Evolutionary conservation across 2,113 vertebrate genomes (phyloP).

Genomic region (Hippocampus abdominalis): DNA sequence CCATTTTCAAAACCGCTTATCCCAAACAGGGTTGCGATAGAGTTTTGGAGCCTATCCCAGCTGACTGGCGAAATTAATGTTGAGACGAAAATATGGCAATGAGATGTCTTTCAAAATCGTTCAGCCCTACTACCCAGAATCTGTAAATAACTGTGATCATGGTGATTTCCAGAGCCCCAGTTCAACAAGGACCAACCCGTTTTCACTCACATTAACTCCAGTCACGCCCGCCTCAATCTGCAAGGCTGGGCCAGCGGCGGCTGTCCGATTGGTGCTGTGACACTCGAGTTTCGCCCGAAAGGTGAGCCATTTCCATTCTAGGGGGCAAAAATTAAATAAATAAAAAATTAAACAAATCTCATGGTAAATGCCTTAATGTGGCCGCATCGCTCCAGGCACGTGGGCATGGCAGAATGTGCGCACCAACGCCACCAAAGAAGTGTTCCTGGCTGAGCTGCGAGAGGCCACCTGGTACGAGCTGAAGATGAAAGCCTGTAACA

Average conservation of each 20-base stretch:
- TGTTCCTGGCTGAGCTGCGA: constrained; percentile 90
- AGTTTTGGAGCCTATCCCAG: too few species aligned
- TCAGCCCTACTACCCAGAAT: too few species aligned
- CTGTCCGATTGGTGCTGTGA: constrained; percentile 88
- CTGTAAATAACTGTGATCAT: background rate
- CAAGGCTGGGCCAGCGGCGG: constrained; percentile 96
- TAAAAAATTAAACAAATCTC: background rate
- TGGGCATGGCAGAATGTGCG: constrained; percentile 92
- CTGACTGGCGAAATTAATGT: too few species aligned
- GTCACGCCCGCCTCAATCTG: constrained; percentile 91
- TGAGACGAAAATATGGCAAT: too few species aligned
- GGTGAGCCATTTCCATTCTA: constrained; percentile 37
- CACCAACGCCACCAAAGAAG: constrained; percentile 86
- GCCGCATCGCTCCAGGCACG: constrained; percentile 62
- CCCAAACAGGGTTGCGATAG: too few species aligned
- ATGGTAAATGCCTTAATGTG: background rate
- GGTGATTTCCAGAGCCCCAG: constrained; percentile 80
- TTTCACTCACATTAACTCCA: constrained; percentile 96
- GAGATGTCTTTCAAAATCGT: too few species aligned
- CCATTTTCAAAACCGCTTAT: too few species aligned
- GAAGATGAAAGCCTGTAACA: constrained; percentile 98
- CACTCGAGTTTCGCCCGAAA: constrained; percentile 91
- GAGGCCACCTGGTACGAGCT: constrained; percentile 98
- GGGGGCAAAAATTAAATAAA: background rate
- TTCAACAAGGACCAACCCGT: constrained; percentile 97